Evolutionary conservation across 2,797 vertebrate species (phyloP), one percentile per base, ranked within the genome.

Genomic region (Xyrichtys novacula): DNA sequence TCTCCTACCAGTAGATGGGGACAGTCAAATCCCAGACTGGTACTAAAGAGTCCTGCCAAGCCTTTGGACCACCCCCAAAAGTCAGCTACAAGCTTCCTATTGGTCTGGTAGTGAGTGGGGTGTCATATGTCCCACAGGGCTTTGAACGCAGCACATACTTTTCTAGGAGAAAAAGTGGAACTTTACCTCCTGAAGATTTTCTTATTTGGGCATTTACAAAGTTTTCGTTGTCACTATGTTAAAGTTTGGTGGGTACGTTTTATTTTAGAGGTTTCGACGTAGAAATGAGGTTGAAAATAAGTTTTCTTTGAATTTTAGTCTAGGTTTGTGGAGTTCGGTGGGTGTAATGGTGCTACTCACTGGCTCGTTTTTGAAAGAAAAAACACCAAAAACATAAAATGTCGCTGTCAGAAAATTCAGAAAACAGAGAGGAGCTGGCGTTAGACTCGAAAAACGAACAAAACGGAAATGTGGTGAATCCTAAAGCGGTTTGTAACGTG

Each of bases 401-500:
- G 89, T 87, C 83, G 28, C 46, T 4, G 57, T 19, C 1, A 5
- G 79, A 65, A 0, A 25, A 16, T 42, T 58, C 9, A 25, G 38
- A 65, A 44, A 32, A 50, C 23, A 3, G 7, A 19, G 50, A 62
- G 38, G 20, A 47, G 3, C 5, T 16, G 1, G 10, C n/a, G 2
- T 0, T 7, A 0, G 8, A 4, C 10, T 22, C 67, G 12, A 57
- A 55, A 0, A 62, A 1, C 1, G 64, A 65, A 3, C 58, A 3
- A 2, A 58, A 14, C 20, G 53, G 39, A 2, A 1, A 1, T 5
- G 32, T 19, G 9, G 60, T 76, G 42, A 92, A 84, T 20, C 71
- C 80, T 17, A 89, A 84, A n/a, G 89, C 92, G 31, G 78, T 88
- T 1, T 98, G 97, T 40, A 76, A 86, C 1, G 87, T 69, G 31